phyloP scores from a whole-genome alignment of 2,888 invertebrate species.

The Heliconius charithonia region DNA sequence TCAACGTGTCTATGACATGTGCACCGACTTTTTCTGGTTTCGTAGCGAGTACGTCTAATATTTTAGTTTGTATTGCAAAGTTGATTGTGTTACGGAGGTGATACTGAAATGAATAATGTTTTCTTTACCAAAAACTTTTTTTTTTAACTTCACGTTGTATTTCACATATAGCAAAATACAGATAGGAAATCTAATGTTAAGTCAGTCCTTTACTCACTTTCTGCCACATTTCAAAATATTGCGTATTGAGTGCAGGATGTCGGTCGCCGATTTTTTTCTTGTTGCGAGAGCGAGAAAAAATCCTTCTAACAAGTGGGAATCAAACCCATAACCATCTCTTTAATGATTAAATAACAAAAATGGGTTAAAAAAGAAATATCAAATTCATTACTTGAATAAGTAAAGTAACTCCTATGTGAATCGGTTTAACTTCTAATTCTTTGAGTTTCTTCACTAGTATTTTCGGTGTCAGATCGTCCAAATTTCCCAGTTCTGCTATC shows the following conservation, averaged over 20 bases:
- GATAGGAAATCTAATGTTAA: no score
- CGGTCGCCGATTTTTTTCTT: no score
- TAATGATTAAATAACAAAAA: no score
- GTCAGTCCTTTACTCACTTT: no score
- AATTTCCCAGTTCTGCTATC: conserved; percentile 62
- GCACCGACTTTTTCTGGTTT: conserved; percentile 70
- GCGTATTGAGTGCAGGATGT: no score
- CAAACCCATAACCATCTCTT: no score
- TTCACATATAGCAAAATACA: no score
- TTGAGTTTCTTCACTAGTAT: conserved; percentile 62
- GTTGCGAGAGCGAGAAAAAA: no score
- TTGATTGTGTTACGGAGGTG: conserved; percentile 72
- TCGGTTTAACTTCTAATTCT: conserved; percentile 65
- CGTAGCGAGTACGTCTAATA: conserved; percentile 63
- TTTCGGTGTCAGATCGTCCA: conserved; percentile 70
- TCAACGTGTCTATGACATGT: conserved; percentile 67
- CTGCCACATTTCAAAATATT: no score
- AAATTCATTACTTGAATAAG: conserved; percentile 63
- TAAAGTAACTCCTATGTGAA: conserved; percentile 67
- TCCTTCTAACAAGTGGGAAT: no score
- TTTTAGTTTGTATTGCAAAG: conserved; percentile 62
- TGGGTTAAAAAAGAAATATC: no score
- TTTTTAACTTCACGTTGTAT: no score
- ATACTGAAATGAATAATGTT: conserved; percentile 58
- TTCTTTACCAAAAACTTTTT: background rate